phyloP scores from a whole-genome alignment of 2,797 vertebrate species.

The Pangasius mekongensis region DNA sequence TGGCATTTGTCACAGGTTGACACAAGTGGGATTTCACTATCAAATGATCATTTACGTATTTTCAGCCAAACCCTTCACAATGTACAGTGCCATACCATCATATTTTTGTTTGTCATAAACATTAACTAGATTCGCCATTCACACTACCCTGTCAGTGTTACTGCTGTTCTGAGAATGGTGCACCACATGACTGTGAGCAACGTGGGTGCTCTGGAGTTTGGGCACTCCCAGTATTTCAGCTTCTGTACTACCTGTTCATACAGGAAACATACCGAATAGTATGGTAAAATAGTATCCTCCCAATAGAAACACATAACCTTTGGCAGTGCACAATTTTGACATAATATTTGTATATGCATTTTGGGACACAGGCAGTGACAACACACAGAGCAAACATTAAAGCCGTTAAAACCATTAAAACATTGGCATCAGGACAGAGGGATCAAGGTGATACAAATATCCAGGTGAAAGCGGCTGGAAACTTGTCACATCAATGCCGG shows the following conservation, averaged over 20 bases:
- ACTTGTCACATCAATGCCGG: background rate
- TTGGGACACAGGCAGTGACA: background rate
- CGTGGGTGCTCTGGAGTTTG: background rate
- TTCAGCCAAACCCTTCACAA: no score
- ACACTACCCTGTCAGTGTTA: background rate
- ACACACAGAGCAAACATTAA: background rate
- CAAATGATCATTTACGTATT: background rate
- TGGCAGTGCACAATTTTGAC: background rate
- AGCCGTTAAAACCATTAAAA: background rate
- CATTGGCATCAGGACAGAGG: background rate
- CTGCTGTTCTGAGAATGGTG: background rate
- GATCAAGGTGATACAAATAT: background rate
- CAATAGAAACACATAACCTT: background rate
- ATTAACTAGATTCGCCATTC: no score
- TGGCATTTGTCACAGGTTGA: background rate
- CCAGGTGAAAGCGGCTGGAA: background rate
- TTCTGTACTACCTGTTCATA: background rate
- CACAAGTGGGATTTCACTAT: background rate
- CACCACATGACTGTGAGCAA: no score
- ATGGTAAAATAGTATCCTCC: no score
- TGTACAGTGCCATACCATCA: no score
- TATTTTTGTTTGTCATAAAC: no score
- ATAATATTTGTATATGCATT: background rate
- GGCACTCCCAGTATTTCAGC: background rate
- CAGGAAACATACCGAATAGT: background rate